phyloP scores from a whole-genome alignment of 2,888 invertebrate species.

The Orthosia cruda region DNA sequence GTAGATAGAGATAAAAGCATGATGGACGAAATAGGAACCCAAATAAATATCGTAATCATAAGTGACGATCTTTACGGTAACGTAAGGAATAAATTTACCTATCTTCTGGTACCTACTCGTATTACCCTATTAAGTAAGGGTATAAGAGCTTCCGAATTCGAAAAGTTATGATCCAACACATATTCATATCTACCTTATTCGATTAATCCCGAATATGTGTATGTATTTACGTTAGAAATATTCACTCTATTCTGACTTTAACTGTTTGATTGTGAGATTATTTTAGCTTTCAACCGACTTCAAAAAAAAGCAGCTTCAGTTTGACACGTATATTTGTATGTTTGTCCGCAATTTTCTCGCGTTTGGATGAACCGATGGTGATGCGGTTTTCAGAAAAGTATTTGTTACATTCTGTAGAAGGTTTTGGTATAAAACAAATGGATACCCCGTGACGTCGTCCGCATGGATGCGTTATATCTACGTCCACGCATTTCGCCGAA shows the following conservation, averaged over 20 bases:
- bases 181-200: conserved; percentile 10
- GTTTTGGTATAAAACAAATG: too few relatives aligned
- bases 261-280: not conserved
- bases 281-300: too few relatives aligned
- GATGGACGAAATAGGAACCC: conserved; percentile 64
- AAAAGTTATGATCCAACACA: conserved; percentile 57
- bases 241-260: not conserved
- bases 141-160: conserved; percentile 48
- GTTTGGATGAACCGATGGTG: too few relatives aligned
- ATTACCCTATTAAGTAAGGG: conserved; percentile 61
- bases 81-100: conserved; percentile 64
- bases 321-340: too few relatives aligned
- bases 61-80: conserved; percentile 64
- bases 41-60: conserved; percentile 64
- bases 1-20: conserved; percentile 63
- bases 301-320: too few relatives aligned
- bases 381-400: too few relatives aligned
- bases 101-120: conserved; percentile 53
- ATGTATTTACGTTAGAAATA: not conserved
- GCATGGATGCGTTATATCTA: too few relatives aligned
- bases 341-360: too few relatives aligned
- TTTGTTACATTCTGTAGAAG: too few relatives aligned
- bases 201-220: too few relatives aligned
- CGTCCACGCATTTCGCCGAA: too few relatives aligned
- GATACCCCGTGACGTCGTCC: too few relatives aligned